Evolutionary conservation across 2,888 invertebrate species (phyloP), one percentile per base, ranked within the genome.

Genomic region (Malthinus flaveolus): DNA sequence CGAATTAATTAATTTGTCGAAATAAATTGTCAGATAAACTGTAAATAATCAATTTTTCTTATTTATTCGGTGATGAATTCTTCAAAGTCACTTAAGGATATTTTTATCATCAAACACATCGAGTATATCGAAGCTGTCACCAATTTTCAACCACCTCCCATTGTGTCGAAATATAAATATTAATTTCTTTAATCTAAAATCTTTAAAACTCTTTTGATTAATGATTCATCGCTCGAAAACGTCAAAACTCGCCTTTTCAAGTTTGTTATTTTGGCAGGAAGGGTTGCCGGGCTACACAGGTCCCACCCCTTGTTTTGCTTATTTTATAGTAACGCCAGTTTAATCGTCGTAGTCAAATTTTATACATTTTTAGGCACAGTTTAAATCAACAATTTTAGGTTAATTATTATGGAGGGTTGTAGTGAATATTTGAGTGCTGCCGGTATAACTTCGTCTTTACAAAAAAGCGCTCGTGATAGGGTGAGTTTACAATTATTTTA

Each of bases 401-500:
- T 13, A 7, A 32, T 11, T n/a, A 7, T 34, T 35, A 55, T 59
- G 59, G 59, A 59, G 45, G 59, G 53, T 12, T 59, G 59, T 47
- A 45, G 49, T 7, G 59, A 59, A 23, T 34, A 32, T 47, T 33
- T 59, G 10, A 59, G 54, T 32, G 53, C 59, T 7, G 49, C 39
- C n/a, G 59, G 59, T 34, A 6, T 46, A 11, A 42, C 45, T 9
- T 54, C 53, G 8, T 32, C 54, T 6, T 9, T 54, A 7, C 59
- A 59, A 11, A 59, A 37, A 54, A 49, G 44, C 32, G n/a, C 48
- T 1, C 12, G 59, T 9, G 54, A 59, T 35, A 49, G 59, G 13
- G 59, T 59, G 39, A 59, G 59, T 50, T 32, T 7, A 3, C 11
- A 36, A 34, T 15, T 10, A 13, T 11, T 10, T 23, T 10, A 39